Evolutionary conservation across 2,113 vertebrate species (phyloP).

Genomic region (Nerophis lumbriciformis): DNA sequence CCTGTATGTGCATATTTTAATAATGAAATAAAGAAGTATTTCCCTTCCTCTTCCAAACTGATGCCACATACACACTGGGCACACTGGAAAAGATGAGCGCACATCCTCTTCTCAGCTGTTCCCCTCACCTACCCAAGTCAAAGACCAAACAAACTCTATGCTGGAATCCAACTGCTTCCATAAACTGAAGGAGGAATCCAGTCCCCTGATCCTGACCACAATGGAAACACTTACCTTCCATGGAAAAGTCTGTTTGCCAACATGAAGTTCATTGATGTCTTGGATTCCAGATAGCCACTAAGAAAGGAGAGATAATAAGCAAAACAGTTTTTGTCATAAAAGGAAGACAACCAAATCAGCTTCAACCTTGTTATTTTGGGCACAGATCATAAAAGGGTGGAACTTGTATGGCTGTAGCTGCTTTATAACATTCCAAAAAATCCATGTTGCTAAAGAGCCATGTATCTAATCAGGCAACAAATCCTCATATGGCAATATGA

Average conservation of each 20-base stretch:
- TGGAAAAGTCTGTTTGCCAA: constrained; percentile 89
- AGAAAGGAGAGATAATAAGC: constrained; percentile 47
- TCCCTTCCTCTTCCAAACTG: constrained; percentile 19
- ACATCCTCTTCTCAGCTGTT: constrained; percentile 43
- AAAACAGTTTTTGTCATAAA: constrained; percentile 49
- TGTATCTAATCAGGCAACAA: constrained; percentile 47
- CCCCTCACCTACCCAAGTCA: constrained; percentile 57
- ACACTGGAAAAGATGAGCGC: constrained; percentile 50
- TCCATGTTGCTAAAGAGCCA: constrained; percentile 24
- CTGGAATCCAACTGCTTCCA: constrained; percentile 49
- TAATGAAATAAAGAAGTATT: constrained; percentile 4
- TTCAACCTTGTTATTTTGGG: constrained; percentile 30
- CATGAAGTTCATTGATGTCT: constrained; percentile 95
- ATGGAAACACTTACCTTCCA: constrained; percentile 81
- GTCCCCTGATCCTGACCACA: constrained; percentile 49
- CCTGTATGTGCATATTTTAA: no score
- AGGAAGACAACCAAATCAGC: constrained; percentile 15
- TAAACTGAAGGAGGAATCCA: constrained; percentile 52
- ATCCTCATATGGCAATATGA: constrained; percentile 39
- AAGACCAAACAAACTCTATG: constrained; percentile 58
- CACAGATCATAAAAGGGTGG: constrained; percentile 36
- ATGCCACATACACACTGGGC: constrained; percentile 41
- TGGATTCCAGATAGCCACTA: constrained; percentile 86
- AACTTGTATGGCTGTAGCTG: constrained; percentile 5
- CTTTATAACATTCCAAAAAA: constrained; percentile 42